phyloP scores from a whole-genome alignment of 2,888 invertebrate species.

The Zaprionus obscuricornis region DNA sequence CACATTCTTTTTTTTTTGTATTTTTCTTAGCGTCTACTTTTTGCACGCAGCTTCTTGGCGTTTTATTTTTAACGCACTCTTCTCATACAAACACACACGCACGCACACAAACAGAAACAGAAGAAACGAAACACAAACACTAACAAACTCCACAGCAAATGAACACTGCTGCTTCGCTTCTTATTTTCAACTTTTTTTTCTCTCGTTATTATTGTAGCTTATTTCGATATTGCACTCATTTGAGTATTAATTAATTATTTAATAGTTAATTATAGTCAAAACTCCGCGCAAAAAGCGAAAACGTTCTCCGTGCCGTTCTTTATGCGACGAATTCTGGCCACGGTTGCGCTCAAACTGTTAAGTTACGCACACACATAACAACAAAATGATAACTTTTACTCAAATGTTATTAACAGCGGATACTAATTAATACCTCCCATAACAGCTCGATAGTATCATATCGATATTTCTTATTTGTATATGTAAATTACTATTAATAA shows the following conservation, averaged over 20 bases:
- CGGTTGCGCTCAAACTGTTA: conserved; percentile 26
- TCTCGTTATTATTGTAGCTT: conserved; percentile 19
- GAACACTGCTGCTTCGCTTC: conserved; percentile 27
- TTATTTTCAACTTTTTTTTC: conserved; percentile 29
- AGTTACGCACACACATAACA: conserved; percentile 10
- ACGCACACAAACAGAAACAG: conserved; percentile 26
- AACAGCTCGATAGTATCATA: too few relatives aligned
- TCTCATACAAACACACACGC: conserved; percentile 45
- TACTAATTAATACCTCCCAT: too few relatives aligned
- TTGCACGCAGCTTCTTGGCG: conserved; percentile 70
- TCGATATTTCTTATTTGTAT: too few relatives aligned
- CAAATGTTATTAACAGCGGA: conserved; percentile 25
- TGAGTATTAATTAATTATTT: conserved; percentile 40
- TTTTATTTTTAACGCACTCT: conserved; percentile 70
- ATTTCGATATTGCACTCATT: conserved; percentile 39
- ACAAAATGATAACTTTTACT: conserved; percentile 10
- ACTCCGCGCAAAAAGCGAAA: conserved; percentile 32
- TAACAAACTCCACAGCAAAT: too few relatives aligned
- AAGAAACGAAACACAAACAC: too few relatives aligned
- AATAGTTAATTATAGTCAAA: conserved; percentile 39
- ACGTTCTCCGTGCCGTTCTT: conserved; percentile 22
- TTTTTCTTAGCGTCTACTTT: conserved; percentile 65
- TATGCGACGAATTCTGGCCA: neutral
- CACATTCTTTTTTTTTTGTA: conserved; percentile 63
- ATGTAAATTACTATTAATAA: too few relatives aligned